These are phyloP conservation scores for Drosophila melanica DNA, from an alignment of 1,140 invertebrate species.

Conservation along the genomic window DNA sequence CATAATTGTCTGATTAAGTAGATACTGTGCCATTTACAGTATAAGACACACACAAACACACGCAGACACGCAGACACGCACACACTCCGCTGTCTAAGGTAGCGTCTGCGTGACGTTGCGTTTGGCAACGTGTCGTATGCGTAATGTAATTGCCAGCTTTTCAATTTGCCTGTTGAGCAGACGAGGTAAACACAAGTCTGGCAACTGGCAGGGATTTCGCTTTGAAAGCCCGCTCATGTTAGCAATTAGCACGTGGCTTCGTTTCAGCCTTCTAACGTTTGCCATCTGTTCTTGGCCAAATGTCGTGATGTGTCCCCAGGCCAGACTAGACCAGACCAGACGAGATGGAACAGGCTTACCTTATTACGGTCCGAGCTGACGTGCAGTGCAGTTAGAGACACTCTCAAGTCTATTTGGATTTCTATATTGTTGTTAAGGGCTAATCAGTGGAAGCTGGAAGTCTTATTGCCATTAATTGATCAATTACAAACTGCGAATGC, in stretches of 20 bases:
- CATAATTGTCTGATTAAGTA: constrained; percentile 79
- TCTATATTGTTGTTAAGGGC: neutral
- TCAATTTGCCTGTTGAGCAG: constrained; percentile 35
- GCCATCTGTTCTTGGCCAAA: constrained; percentile 7
- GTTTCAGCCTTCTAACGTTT: constrained; percentile 1
- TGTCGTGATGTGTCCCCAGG: neutral
- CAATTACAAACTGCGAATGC: constrained; percentile 3
- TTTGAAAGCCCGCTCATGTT: constrained; percentile 28
- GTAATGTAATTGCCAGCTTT: constrained; percentile 68
- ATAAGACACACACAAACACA: neutral
- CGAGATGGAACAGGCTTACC: neutral
- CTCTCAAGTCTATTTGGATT: neutral
- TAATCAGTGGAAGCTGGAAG: neutral
- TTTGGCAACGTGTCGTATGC: constrained; percentile 58
- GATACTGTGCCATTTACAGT: constrained; percentile 31
- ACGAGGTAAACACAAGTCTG: neutral
- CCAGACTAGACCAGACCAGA: neutral
- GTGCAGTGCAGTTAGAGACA: neutral
- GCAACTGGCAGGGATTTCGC: constrained; percentile 23
- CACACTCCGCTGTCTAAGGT: neutral
- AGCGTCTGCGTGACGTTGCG: constrained; percentile 23
- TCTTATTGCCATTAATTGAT: constrained; percentile 3
- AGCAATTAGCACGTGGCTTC: constrained; percentile 68
- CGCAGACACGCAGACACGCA: neutral
- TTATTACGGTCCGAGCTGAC: neutral